Base-by-base conservation (phyloP, 2,113 vertebrate genomes). In the Rhinoderma darwinii region DNA sequence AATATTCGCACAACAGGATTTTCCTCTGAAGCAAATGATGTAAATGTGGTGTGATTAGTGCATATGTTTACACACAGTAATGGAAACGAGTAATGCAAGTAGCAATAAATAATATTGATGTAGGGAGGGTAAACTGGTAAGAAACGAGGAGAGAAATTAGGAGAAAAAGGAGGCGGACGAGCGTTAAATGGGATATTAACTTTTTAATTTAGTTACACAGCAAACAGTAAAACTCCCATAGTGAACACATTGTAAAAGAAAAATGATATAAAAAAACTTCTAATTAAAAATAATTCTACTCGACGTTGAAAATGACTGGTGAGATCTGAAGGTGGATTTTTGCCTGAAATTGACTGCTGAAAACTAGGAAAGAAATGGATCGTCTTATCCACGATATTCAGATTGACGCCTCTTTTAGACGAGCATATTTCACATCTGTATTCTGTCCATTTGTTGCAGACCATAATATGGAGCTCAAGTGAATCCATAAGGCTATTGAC, bases 41-140 rank as follows among this genome's bases (percentile, higher is more conserved):
- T 66, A 82, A 81, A 82, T 63, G 44, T 82, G 59, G 37, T 20
- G 56, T 82, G 59, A 82, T 82, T 66, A 82, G 66, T 82, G 56
- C 59, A 2, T 44, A 82, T 66, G 79, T 66, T 82, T 82, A 82
- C 79, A 43, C 56, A 66, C n/a, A 66, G 79, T 82, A 82, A 82
- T 66, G 63, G 79, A 82, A 82, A 82, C 79, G 35, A 39, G 79
- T 82, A 82, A 63, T 66, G 79, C 51, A 8, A 66, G 66, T 66
- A 43, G 79, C 51, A 63, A 44, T 82, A 56, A 82, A 82, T 82
- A 81, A 81, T 30, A 41, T 63, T 63, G 35, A 81, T 81, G 22
- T 41, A 43, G 54, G 39, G 78, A 61, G 78, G 14, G 27, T 37
- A 81, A 56, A 79, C 76, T 54, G 51, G 32, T 37, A 44, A 10